Conservation (phyloP, 2,113 vertebrate genomes). For the Amphiprion ocellaris region DNA sequence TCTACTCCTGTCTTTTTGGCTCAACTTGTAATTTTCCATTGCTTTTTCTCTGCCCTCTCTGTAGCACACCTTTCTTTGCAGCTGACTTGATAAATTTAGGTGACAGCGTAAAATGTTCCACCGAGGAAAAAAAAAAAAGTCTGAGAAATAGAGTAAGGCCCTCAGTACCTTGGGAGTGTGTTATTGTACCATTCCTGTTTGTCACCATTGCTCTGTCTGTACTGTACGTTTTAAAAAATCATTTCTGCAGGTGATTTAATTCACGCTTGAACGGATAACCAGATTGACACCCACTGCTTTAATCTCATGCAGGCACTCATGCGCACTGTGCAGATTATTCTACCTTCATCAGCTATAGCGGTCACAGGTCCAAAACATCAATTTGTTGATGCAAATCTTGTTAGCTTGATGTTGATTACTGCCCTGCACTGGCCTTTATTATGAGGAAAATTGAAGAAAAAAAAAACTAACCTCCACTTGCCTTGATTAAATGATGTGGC, state of each 20-base stretch:
- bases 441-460: slow-evolving; percentile 16
- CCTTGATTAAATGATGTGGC: slow-evolving; percentile 58
- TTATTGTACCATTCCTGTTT: slow-evolving; percentile 19
- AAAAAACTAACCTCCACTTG: slow-evolving; percentile 4
- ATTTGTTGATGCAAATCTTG: slow-evolving; percentile 71
- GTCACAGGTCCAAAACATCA: slow-evolving; percentile 70
- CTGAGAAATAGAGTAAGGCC: slow-evolving; percentile 1
- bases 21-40: slow-evolving; percentile 52
- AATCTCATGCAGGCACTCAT: slow-evolving; percentile 66
- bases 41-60: slow-evolving; percentile 38
- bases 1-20: slow-evolving; percentile 42
- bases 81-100: slow-evolving; percentile 56
- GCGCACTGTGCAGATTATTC: slow-evolving; percentile 64
- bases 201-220: neutral
- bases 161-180: neutral
- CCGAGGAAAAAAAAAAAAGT: neutral
- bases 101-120: slow-evolving; percentile 31
- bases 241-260: slow-evolving; percentile 53
- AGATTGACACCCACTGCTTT: slow-evolving; percentile 69
- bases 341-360: slow-evolving; percentile 70
- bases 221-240: neutral
- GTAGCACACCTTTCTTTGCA: slow-evolving; percentile 20
- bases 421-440: slow-evolving; percentile 38
- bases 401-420: slow-evolving; percentile 77
- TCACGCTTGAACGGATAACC: slow-evolving; percentile 61